Evolutionary conservation across 2,113 vertebrate genomes (phyloP).

Genomic region (Oreocharis arfaki): DNA sequence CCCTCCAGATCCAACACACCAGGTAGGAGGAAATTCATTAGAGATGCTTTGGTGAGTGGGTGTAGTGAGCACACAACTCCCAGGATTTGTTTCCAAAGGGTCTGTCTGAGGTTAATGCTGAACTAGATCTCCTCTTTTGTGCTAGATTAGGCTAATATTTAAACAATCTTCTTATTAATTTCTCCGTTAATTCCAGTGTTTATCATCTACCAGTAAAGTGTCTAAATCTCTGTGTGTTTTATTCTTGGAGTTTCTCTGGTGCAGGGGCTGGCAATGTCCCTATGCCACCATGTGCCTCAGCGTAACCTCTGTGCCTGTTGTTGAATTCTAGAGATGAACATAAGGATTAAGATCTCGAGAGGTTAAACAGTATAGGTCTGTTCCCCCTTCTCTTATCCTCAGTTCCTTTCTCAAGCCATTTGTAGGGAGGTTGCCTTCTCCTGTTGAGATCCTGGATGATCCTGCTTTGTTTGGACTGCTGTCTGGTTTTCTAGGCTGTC

Average conservation of each 20-base stretch:
- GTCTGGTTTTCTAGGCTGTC: neutral
- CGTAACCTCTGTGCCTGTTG: neutral
- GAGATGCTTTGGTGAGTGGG: neutral
- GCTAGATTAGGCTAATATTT: conserved; percentile 45
- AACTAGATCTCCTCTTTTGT: neutral
- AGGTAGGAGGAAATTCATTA: conserved; percentile 5
- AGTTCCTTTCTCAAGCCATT: neutral
- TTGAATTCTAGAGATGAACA: neutral
- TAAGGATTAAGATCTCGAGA: neutral
- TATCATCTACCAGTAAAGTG: neutral
- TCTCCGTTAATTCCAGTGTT: conserved; percentile 17
- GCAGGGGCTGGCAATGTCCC: neutral
- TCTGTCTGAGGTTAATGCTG: conserved; percentile 42
- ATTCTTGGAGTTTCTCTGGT: neutral
- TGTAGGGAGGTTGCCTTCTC: neutral
- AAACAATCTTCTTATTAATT: conserved; percentile 15
- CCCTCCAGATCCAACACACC: neutral
- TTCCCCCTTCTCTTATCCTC: neutral
- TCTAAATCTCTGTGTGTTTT: neutral
- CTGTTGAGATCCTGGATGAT: neutral
- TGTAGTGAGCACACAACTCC: neutral
- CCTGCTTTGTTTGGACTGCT: neutral
- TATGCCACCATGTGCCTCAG: neutral
- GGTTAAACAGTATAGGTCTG: neutral
- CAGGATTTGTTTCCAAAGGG: neutral